phyloP scores from a whole-genome alignment of 2,797 vertebrate species.

The Cirrhinus molitorella region DNA sequence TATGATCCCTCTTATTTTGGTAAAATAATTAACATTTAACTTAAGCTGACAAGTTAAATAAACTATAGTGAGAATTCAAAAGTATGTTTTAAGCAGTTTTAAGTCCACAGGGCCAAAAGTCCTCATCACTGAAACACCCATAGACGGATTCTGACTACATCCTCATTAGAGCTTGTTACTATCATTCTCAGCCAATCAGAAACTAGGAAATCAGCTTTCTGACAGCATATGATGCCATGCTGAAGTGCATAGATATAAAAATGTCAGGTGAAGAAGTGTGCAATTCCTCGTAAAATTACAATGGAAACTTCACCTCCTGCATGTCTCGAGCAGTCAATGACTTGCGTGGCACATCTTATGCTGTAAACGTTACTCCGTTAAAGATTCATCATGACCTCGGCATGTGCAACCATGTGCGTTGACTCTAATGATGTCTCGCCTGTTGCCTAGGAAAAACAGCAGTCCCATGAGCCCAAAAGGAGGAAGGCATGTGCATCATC shows the following conservation, averaged over 20 bases:
- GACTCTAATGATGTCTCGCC: constrained; percentile 61
- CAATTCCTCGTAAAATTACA: constrained; percentile 3
- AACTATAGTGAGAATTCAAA: not conserved
- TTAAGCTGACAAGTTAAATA: not conserved
- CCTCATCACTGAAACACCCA: not conserved
- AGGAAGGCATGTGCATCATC: constrained; percentile 57
- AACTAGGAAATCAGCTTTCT: not conserved
- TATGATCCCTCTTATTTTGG: too few species aligned
- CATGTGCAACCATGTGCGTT: constrained; percentile 50
- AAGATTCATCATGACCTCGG: constrained; percentile 40
- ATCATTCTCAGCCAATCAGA: constrained; percentile 20
- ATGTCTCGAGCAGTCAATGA: not conserved
- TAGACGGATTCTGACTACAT: not conserved
- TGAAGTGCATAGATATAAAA: not conserved
- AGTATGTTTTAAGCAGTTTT: not conserved
- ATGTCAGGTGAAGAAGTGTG: not conserved
- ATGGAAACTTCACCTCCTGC: not conserved
- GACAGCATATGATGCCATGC: not conserved
- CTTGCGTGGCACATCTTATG: not conserved
- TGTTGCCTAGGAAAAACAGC: constrained; percentile 52
- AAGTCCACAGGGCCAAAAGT: not conserved
- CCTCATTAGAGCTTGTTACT: constrained; percentile 22
- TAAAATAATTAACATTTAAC: too few species aligned
- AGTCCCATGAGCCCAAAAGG: constrained; percentile 49
- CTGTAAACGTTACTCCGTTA: not conserved